Evolutionary conservation across 2,797 vertebrate species (phyloP).

Genomic region (Danio choprae): DNA sequence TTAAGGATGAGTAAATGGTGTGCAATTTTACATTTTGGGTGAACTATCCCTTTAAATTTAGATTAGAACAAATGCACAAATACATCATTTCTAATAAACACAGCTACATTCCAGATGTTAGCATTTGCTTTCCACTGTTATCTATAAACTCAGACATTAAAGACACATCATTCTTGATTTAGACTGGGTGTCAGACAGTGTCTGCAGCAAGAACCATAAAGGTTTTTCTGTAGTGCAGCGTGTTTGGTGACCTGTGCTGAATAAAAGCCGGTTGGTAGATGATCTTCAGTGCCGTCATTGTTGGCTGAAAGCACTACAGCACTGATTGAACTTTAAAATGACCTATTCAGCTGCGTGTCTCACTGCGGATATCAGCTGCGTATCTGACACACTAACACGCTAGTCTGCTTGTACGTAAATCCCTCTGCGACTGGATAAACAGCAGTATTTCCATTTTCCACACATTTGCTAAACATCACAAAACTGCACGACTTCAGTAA

Average conservation of each 20-base stretch:
- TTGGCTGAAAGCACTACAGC: conserved; percentile 28
- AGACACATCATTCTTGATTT: background rate
- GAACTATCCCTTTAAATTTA: too few species aligned
- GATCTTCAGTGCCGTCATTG: conserved; percentile 22
- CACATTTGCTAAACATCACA: conserved; percentile 61
- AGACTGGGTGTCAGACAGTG: background rate
- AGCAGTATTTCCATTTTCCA: conserved; percentile 29
- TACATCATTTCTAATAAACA: too few species aligned
- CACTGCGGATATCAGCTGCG: conserved; percentile 74
- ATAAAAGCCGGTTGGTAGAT: conserved; percentile 11
- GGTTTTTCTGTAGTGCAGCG: conserved; percentile 6
- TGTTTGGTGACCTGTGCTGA: conserved; percentile 21
- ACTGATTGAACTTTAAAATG: conserved; percentile 76
- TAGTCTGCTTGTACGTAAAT: conserved; percentile 71
- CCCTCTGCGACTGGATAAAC: conserved; percentile 71
- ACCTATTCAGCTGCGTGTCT: conserved; percentile 72
- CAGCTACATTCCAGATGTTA: too few species aligned
- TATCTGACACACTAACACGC: conserved; percentile 72
- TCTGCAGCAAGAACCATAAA: conserved; percentile 13
- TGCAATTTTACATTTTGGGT: too few species aligned
- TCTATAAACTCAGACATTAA: background rate
- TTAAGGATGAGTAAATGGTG: too few species aligned
- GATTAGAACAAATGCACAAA: too few species aligned
- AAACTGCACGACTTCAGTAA: background rate
- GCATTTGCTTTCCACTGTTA: background rate